Evolutionary conservation across 2,888 invertebrate species (phyloP).

Genomic region (Phengaris alcon): DNA sequence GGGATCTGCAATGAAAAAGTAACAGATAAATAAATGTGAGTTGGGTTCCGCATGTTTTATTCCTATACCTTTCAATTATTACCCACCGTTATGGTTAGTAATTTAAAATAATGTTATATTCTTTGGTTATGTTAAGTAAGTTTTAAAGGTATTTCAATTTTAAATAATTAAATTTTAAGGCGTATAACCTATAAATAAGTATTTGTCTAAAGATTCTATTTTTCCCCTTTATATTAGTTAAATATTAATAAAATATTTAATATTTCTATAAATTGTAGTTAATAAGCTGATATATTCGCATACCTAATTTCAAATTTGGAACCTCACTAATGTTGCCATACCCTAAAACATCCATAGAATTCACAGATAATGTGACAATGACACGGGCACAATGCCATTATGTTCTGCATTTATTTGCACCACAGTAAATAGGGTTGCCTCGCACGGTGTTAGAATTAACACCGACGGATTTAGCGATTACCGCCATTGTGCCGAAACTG

Average conservation of each 20-base stretch:
- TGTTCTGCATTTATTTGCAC: conserved; percentile 66
- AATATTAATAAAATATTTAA: too few relatives aligned
- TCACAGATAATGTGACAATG: conserved; percentile 59
- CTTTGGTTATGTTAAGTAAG: too few relatives aligned
- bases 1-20: conserved; percentile 44
- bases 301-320: neutral
- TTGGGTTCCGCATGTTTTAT: conserved; percentile 34
- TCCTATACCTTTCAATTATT: neutral
- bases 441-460: conserved; percentile 71
- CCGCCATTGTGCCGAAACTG: conserved; percentile 14
- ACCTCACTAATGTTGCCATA: conserved; percentile 24
- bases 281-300: neutral
- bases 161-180: too few relatives aligned
- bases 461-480: conserved; percentile 41
- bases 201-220: too few relatives aligned
- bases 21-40: neutral
- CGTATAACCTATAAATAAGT: too few relatives aligned
- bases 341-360: conserved; percentile 58
- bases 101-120: too few relatives aligned
- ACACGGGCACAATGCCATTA: conserved; percentile 59
- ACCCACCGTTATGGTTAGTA: too few relatives aligned
- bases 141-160: too few relatives aligned
- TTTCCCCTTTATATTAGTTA: too few relatives aligned
- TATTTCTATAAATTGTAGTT: too few relatives aligned
- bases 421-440: conserved; percentile 65